A percentile compares a stretch with the other conserved stretches of the same genome.
Evolutionary conservation across 1,140 invertebrate species (phyloP).

Genomic region (Cydia amplana): DNA sequence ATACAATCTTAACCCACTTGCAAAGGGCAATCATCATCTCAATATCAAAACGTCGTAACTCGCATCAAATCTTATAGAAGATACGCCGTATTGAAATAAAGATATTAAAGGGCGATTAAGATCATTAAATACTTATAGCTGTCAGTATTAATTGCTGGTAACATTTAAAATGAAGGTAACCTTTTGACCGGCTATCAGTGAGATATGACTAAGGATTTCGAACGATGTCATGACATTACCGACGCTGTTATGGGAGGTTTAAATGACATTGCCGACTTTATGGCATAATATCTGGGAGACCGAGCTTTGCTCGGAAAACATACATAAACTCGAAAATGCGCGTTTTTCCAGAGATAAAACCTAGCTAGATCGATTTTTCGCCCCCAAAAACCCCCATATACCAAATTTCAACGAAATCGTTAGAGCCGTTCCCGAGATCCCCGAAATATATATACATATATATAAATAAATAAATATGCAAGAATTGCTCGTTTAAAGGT

Average conservation of each 20-base stretch:
- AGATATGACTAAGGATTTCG: constrained; percentile 11
- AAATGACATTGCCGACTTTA: not conserved
- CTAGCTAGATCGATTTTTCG: no score
- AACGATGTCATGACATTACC: not conserved
- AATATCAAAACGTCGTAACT: not conserved
- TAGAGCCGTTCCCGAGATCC: no score
- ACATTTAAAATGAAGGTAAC: constrained; percentile 9
- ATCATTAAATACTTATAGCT: constrained; percentile 21
- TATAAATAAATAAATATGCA: no score
- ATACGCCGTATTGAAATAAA: not conserved
- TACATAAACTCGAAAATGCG: no score
- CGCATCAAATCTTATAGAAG: not conserved
- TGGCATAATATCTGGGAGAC: no score
- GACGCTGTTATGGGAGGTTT: not conserved
- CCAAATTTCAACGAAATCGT: no score
- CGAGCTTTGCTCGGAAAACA: no score
- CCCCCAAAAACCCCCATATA: no score
- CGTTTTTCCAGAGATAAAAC: no score
- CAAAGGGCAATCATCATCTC: not conserved
- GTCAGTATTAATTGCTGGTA: constrained; percentile 16
- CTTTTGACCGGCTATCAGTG: constrained; percentile 11
- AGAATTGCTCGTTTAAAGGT: no score
- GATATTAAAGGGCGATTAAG: constrained; percentile 3
- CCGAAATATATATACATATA: no score
- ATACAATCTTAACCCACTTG: constrained; percentile 8